These are phyloP conservation scores for Bombus consobrinus DNA, from an alignment of 1,140 invertebrate species.

Conservation along the genomic window DNA sequence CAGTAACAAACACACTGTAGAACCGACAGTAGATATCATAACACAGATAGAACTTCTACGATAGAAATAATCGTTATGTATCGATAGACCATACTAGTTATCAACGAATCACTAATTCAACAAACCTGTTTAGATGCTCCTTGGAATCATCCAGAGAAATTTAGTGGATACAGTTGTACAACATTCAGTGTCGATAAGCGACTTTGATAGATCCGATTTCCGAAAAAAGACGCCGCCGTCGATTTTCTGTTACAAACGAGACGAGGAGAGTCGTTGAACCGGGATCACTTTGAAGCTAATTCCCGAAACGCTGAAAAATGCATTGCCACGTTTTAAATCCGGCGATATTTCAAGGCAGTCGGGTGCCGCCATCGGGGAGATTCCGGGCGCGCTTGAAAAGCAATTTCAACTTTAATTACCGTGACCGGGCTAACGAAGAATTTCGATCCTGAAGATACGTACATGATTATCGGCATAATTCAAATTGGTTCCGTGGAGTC, in stretches of 20 bases:
- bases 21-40: no score
- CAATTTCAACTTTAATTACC: conserved; percentile 57
- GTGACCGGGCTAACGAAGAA: conserved; percentile 49
- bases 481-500: conserved; percentile 50
- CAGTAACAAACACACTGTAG: no score
- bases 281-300: conserved; percentile 18
- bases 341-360: conserved; percentile 19
- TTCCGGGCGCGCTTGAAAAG: conserved; percentile 49
- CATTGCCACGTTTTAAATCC: conserved; percentile 14
- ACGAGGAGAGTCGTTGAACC: neutral
- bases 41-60: no score
- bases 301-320: conserved; percentile 15
- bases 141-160: neutral
- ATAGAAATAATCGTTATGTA: no score
- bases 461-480: conserved; percentile 57
- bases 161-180: neutral
- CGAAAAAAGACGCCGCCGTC: neutral
- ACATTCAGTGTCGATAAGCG: neutral
- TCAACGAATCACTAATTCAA: no score
- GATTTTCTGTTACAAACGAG: neutral
- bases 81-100: no score
- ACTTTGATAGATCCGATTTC: neutral
- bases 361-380: conserved; percentile 23
- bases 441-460: conserved; percentile 52
- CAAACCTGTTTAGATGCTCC: no score